A percentile compares a stretch with the other conserved stretches of the same genome.
These are phyloP conservation scores for Ptychadena robeensis DNA, from an alignment of 2,797 vertebrate genomes.

Conservation along the genomic window DNA sequence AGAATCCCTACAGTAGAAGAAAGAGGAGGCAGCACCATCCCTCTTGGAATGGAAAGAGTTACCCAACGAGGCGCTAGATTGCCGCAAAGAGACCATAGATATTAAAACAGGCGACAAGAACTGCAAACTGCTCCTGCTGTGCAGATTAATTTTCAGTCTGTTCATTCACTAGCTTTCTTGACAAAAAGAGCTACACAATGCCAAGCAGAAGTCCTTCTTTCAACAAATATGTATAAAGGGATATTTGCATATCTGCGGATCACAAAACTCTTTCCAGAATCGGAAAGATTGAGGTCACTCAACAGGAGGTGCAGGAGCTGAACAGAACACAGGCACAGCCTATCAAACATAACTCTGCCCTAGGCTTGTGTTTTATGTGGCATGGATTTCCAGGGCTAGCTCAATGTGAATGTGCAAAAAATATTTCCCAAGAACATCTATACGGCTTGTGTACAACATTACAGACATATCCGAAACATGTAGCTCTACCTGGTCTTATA, in stretches of 20 bases:
- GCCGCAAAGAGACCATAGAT: slow-evolving; percentile 53
- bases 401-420: neutral
- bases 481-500: neutral
- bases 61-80: slow-evolving; percentile 39
- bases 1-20: too few relatives aligned
- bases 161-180: slow-evolving; percentile 35
- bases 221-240: slow-evolving; percentile 51
- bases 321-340: slow-evolving; percentile 27
- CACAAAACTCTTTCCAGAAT: slow-evolving; percentile 20
- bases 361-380: neutral
- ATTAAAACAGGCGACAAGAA: slow-evolving; percentile 53
- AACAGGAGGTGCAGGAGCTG: slow-evolving; percentile 26
- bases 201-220: slow-evolving; percentile 49
- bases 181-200: slow-evolving; percentile 41
- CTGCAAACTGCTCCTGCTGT: slow-evolving; percentile 56
- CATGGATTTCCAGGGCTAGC: neutral
- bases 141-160: slow-evolving; percentile 59
- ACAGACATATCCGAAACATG: neutral
- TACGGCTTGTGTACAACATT: neutral
- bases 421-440: neutral
- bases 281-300: slow-evolving; percentile 50
- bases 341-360: slow-evolving; percentile 11
- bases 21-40: neutral
- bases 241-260: slow-evolving; percentile 58
- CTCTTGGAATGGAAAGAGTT: slow-evolving; percentile 31